These are phyloP conservation scores for Neogobius melanostomus DNA, from an alignment of 2,113 vertebrate genomes.

Conservation along the genomic window DNA sequence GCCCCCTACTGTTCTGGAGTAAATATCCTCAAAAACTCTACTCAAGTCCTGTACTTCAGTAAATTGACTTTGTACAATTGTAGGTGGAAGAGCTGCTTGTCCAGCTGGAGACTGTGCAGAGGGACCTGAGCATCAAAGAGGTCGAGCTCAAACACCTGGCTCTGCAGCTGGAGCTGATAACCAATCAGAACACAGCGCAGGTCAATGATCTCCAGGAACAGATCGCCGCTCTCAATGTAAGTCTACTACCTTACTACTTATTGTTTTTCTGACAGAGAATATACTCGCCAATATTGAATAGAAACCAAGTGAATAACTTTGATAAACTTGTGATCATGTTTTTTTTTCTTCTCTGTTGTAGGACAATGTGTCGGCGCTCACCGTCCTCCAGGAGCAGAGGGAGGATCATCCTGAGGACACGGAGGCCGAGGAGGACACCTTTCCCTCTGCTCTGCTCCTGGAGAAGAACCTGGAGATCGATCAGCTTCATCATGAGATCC, in stretches of 20 bases:
- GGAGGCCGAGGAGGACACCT: conserved; percentile 50
- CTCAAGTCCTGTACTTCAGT: too few species aligned
- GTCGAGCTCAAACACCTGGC: conserved; percentile 81
- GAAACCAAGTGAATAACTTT: too few species aligned
- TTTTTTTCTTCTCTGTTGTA: conserved; percentile 24
- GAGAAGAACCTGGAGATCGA: conserved; percentile 88
- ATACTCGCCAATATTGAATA: too few species aligned
- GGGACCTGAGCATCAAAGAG: conserved; percentile 75
- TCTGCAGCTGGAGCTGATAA: conserved; percentile 78
- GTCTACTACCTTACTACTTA: neutral
- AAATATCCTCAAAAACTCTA: too few species aligned
- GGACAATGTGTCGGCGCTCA: conserved; percentile 69
- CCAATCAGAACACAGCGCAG: conserved; percentile 54
- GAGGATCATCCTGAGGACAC: conserved; percentile 24
- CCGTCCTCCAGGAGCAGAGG: conserved; percentile 47
- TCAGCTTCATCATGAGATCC: conserved; percentile 80
- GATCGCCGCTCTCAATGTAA: conserved; percentile 78
- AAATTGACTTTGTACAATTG: neutral
- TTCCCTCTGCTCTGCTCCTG: conserved; percentile 81
- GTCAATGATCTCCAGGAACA: conserved; percentile 76
- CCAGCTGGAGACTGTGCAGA: conserved; percentile 80
- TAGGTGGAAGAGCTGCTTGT: conserved; percentile 76
- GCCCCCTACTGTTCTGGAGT: too few species aligned
- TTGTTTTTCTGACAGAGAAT: too few species aligned
- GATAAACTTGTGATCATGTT: neutral